Base-by-base conservation (phyloP, 2,888 invertebrate species). In the Galeruca laticollis region DNA sequence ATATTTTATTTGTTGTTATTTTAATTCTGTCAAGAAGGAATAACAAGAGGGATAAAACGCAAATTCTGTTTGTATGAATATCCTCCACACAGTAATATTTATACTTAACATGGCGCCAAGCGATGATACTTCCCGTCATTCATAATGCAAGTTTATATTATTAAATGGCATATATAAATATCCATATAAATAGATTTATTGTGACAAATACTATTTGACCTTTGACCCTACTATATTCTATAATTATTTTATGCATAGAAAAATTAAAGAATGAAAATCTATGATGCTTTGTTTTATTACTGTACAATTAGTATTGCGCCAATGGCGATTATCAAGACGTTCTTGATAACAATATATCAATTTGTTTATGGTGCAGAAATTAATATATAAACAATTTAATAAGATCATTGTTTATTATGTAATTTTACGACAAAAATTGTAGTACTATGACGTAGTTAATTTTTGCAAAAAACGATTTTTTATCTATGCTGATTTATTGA, bases 121-220 rank as follows among this genome's bases (percentile, higher is more conserved):
- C 33, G 54, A 70, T 18, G 60, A 62, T 62, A 31, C 62, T 61
- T 67, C 63, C 57, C 31, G 78, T 77, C 9, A 80, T 69, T 65
- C 69, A 69, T 69, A 66, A 72, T 61, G 65, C 69, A 61, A 65
- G 61, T 71, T 65, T 35, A 62, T 59, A 69, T 69, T 65, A 69
- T 66, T 62, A 66, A 69, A 21, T 59, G 71, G 61, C 71, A 63
- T 59, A 65, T 65, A 69, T 66, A 61, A 61, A 70, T 66, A 65
- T 62, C 62, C 51, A 71, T 69, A 60, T 69, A 56, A 60, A 69
- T 33, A 56, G 49, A 65, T 57, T 33, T 60, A 35, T 60, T 65
- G 69, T 60, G 37, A 69, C 61, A 18, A 66, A 67, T 70, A 70
- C 20, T 70, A 62, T 67, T 67, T 67, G 67, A 70, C 51, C 69